Conservation (phyloP, 2,888 invertebrate genomes). For the Marasmarcha lunaedactyla region DNA sequence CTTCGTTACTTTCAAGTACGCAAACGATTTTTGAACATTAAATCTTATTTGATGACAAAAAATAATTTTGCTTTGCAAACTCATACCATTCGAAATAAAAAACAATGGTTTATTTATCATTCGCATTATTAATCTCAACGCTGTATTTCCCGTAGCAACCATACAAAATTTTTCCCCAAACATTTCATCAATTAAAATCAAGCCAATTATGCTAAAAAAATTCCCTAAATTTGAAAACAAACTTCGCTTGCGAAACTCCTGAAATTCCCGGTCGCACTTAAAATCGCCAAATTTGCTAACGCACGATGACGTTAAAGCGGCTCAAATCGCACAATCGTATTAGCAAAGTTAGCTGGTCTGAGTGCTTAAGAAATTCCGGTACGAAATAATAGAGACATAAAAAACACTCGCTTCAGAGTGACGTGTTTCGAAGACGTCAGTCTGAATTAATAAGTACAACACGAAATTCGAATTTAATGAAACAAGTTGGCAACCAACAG, state of each 20-base stretch:
- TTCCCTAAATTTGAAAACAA: too few species aligned
- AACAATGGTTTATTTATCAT: too few species aligned
- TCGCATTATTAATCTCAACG: too few species aligned
- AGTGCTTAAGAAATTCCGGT: background rate
- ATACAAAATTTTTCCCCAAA: too few species aligned
- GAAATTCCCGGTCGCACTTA: background rate
- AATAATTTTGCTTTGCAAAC: too few species aligned
- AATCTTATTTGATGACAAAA: too few species aligned
- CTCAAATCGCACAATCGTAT: background rate
- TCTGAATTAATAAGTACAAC: constrained; percentile 70
- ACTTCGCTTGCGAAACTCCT: too few species aligned
- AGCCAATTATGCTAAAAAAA: background rate
- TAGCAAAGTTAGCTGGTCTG: background rate
- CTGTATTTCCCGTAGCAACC: too few species aligned
- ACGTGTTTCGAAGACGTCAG: constrained; percentile 46
- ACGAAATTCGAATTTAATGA: constrained; percentile 72
- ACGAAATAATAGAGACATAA: constrained; percentile 37
- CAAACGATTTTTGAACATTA: too few species aligned
- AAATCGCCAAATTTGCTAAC: background rate
- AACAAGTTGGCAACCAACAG: constrained; percentile 63
- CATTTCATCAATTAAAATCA: too few species aligned
- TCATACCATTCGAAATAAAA: too few species aligned
- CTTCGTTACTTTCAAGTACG: too few species aligned
- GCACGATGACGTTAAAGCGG: background rate
- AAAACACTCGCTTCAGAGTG: constrained; percentile 39